phyloP scores from a whole-genome alignment of 2,797 vertebrate species.

The Helarctos malayanus region DNA sequence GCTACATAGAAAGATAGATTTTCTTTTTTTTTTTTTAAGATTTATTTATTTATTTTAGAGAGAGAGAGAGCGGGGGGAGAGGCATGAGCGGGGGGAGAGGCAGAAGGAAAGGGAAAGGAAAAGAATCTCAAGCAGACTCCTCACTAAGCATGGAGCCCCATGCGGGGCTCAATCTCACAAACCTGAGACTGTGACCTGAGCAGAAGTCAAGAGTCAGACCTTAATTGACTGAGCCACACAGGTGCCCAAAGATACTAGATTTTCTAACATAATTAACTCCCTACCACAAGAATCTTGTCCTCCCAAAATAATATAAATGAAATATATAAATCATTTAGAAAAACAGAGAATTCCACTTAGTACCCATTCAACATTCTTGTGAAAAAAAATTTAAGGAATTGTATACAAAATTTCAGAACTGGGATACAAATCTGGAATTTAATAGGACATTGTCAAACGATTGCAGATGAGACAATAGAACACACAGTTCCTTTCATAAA shows the following conservation, averaged over 20 bases:
- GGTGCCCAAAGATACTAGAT: background rate
- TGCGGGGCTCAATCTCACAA: background rate
- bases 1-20: background rate
- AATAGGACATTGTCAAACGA: background rate
- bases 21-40: background rate
- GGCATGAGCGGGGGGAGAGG: no score
- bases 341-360: background rate
- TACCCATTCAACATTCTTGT: background rate
- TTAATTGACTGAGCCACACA: background rate
- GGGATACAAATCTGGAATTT: background rate
- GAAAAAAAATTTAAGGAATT: background rate
- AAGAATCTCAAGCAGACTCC: background rate
- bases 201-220: background rate
- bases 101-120: background rate
- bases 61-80: background rate
- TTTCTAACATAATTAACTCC: slow-evolving; percentile 15
- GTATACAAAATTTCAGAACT: background rate
- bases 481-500: background rate
- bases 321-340: slow-evolving; percentile 16
- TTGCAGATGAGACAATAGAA: background rate
- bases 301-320: background rate
- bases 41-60: background rate
- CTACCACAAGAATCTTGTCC: background rate
- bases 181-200: background rate
- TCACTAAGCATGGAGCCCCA: background rate